A percentile compares a stretch with the other conserved stretches of the same genome.
phyloP scores from a whole-genome alignment of 2,797 vertebrate genomes.

The Hippoglossus hippoglossus region DNA sequence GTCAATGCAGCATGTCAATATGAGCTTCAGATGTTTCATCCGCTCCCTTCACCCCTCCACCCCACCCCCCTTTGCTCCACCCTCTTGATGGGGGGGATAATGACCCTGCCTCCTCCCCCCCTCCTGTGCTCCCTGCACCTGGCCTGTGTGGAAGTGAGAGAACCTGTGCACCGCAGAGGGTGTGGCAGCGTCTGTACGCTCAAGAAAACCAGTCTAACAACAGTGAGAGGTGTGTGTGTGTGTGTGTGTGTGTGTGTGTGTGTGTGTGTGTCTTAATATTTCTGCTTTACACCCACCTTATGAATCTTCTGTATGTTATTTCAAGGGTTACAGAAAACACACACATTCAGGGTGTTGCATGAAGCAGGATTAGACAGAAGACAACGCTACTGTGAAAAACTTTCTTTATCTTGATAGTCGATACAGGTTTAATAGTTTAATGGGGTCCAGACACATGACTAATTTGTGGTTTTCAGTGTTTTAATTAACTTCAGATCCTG shows the following conservation, averaged over 20 bases:
- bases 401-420: too few species aligned
- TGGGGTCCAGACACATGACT: too few species aligned
- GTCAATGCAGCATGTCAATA: constrained; percentile 66
- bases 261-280: neutral
- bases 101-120: constrained; percentile 16
- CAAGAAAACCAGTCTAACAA: constrained; percentile 67
- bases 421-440: too few species aligned
- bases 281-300: too few species aligned
- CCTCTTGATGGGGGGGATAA: constrained; percentile 59
- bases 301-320: too few species aligned
- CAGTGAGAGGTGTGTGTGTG: constrained; percentile 12
- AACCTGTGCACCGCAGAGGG: constrained; percentile 57
- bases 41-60: constrained; percentile 44
- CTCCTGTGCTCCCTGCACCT: constrained; percentile 66
- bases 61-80: constrained; percentile 62
- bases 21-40: constrained; percentile 67
- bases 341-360: too few species aligned
- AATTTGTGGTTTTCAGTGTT: too few species aligned
- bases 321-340: too few species aligned
- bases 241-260: neutral
- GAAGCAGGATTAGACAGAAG: too few species aligned
- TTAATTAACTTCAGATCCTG: too few species aligned
- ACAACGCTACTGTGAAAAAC: too few species aligned
- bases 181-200: constrained; percentile 64
- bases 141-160: constrained; percentile 62